Base-by-base conservation (phyloP, 1,140 invertebrate genomes). In the Wasmannia auropunctata region DNA sequence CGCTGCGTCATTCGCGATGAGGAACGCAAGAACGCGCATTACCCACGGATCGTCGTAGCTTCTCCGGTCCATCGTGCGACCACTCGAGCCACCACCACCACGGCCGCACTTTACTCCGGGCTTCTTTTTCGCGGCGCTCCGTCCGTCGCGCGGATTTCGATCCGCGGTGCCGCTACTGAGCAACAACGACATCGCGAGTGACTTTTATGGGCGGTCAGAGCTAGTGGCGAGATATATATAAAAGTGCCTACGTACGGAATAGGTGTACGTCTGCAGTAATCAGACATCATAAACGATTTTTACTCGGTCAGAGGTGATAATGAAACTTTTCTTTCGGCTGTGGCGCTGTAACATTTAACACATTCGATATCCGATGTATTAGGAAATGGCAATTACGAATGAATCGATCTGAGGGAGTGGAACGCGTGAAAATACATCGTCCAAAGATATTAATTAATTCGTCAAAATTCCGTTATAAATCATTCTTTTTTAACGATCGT, bases 1-100 rank as follows among this genome's bases (percentile, higher is more conserved):
- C 88, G 88, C 88, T 89, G 86, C 88, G 88, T 90, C 88, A 90
- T 89, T 74, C 88, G 87, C 62, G 88, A 90, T 90, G 88, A 90
- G 88, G 88, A 90, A 89, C 88, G 88, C 88, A 90, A 90, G 88
- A 90, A 90, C 88, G 88, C 88, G 88, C 88, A 89, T 90, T 90
- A 90, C 88, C 88, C 88, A 89, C 88, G 88, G 87, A 83, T 88
- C 88, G 87, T 81, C 85, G 79, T 58, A 69, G 85, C 88, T 87
- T 63, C 86, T 80, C 86, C 63, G 85, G 88, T 89, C 77, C 85
- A 87, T 80, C 85, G 88, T 89, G 87, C 70, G 88, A 89, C 87
- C 88, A 46, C 77, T 86, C 86, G 70, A 88, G 88, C 88, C 87
- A 89, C 87, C 88, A 89, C 87, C 88, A 86, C 86, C 46, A 65